Evolutionary conservation across 2,113 vertebrate species (phyloP), one percentile per base, ranked within the genome.

Genomic region (Pelecanoides urinatrix): DNA sequence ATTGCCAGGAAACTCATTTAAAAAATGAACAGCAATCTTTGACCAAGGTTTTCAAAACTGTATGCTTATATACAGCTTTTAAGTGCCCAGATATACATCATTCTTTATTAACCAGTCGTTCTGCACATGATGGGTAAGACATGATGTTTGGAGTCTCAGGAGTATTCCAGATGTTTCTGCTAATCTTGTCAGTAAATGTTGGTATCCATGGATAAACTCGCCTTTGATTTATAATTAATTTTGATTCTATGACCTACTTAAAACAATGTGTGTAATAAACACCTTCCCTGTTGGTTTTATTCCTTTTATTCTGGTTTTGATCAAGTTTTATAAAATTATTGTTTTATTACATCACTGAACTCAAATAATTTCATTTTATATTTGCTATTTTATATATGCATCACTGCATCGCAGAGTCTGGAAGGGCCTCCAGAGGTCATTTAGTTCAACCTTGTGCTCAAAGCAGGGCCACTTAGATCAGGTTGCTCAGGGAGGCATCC

Each of bases 11-110:
- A 93, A 79, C 25, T 90, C 1, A 53, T 93, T 88, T 90, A 30
- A 56, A 92, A 88, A 93, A 90, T 88, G 66, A 95, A 76, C 45
- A 76, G 78, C 70, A 90, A 66, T 76, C 71, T 93, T 73, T 86
- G 81, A 76, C 58, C 0, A 0, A 88, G 42, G 32, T 59, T 92
- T 88, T 88, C 55, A 77, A 91, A 91, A 80, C 3, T 55, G 32
- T 66, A 19, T 50, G 25, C 38, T 91, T 86, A 86, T 80, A 91
- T 67, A 42, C 20, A 74, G 26, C 44, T 56, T 90, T 79, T 78
- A 96, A 78, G 34, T 72, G 47, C 44, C 21, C 40, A 65, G 66
- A 75, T 45, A 71, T 12, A 38, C 5, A 84, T 90, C 45, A 77
- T 38, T 74, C 61, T 78, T 88, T 70, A 93, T 84, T 71, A 85